Conservation (phyloP, 2,113 vertebrate species). For the Nycticorax nycticorax region DNA sequence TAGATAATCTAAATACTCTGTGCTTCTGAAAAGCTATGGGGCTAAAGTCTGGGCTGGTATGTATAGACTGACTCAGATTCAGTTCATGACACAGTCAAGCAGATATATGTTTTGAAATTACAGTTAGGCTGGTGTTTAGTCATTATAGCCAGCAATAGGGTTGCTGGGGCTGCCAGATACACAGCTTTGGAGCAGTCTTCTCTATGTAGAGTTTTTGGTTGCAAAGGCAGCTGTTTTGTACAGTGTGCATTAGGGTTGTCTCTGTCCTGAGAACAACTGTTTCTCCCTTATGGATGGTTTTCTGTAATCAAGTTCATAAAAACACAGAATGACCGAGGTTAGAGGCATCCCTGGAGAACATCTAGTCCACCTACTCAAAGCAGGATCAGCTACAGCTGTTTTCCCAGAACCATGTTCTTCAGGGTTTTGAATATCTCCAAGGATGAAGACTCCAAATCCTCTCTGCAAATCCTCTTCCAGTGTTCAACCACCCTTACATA, state of each 20-base stretch:
- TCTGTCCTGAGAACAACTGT: background rate
- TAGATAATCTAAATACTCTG: background rate
- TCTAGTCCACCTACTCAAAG: background rate
- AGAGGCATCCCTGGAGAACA: background rate
- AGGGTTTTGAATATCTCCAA: background rate
- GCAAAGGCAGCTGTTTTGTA: background rate
- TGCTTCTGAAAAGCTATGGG: background rate
- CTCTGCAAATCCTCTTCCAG: background rate
- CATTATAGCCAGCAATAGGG: background rate
- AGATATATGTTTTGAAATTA: background rate
- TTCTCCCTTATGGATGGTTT: background rate
- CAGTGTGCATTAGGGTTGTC: background rate
- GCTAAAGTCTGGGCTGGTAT: background rate
- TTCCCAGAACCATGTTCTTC: background rate
- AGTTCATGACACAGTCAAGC: background rate
- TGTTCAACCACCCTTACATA: background rate
- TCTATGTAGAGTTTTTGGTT: background rate
- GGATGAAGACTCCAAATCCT: background rate
- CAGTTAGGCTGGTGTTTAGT: background rate
- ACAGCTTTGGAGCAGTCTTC: background rate
- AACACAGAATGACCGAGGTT: background rate
- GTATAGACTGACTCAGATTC: background rate
- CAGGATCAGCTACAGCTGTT: background rate
- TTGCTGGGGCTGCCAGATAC: background rate
- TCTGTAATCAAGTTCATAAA: background rate